Conservation (phyloP, 2,113 vertebrate species). For the Uria lomvia region DNA sequence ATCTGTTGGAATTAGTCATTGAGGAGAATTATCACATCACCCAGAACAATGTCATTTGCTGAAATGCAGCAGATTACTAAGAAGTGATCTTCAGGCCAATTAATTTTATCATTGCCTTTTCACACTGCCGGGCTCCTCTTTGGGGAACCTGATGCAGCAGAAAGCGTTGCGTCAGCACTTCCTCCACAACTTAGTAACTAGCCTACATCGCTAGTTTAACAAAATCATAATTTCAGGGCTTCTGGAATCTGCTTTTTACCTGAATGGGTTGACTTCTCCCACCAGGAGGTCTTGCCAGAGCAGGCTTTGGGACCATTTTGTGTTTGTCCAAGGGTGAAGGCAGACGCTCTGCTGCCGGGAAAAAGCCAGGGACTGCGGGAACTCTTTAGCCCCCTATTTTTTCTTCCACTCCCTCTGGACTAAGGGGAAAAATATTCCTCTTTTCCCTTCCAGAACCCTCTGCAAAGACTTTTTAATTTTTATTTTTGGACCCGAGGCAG, state of each 20-base stretch:
- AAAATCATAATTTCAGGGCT: not conserved
- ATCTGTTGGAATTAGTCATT: not conserved
- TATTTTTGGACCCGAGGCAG: fast-evolving
- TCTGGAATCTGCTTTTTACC: not conserved
- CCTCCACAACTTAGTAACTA: fast-evolving
- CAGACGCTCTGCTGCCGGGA: not conserved
- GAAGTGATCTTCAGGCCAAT: not conserved
- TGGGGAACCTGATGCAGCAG: not conserved
- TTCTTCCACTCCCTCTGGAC: not conserved
- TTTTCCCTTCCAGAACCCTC: not conserved
- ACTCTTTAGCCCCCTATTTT: not conserved
- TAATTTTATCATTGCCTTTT: not conserved
- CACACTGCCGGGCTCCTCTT: not conserved
- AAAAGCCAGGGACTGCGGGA: fast-evolving
- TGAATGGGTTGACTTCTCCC: not conserved
- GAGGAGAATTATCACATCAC: not conserved
- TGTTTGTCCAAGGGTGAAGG: not conserved
- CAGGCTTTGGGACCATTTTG: too few species aligned
- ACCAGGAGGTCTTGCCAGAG: not conserved
- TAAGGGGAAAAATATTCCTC: not conserved
- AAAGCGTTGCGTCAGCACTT: not conserved
- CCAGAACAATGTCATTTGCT: not conserved
- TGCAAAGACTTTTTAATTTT: not conserved
- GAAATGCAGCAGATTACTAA: not conserved
- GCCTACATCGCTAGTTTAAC: not conserved